Evolutionary conservation across 2,888 invertebrate species (phyloP), one percentile per base, ranked within the genome.

Genomic region (Apodemia hepburni): DNA sequence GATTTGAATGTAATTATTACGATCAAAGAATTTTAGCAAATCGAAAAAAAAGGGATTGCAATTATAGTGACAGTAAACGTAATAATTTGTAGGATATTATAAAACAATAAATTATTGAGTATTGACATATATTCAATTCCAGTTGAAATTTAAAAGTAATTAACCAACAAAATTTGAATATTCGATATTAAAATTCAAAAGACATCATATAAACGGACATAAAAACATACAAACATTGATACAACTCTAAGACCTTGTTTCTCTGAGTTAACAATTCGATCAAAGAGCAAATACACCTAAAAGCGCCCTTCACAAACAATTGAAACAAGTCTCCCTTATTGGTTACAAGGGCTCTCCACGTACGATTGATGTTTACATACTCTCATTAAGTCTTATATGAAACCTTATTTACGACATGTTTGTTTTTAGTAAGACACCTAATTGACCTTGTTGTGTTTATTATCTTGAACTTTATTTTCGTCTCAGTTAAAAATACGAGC

Each of bases 391-490:
- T 77, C 67, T 87, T 87, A 87, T 80, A 80, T 80, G 78, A 74
- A 74, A 72, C 75, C 79, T 86, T 82, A 89, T 89, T 91, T 89
- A 89, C 89, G 88, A 86, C 71, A 78, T 89, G 87, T 88, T 87
- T 87, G 84, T 75, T 72, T 74, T 77, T 73, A 75, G 77, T 77
- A 75, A 76, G 73, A 73, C 76, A 78, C 73, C 79, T 85, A 86
- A 88, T 89, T 87, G 84, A 81, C 71, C 66, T 57, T 57, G 27
- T 57, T 57, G 27, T 15, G 27, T 57, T 57, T 69, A 67, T 70
- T 63, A 15, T 8, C 47, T 58, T 33, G 45, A 27, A 54, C 22
- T 51, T 22, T 51, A 51, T 51, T 54, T 54, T 54, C 27, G 54
- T 54, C 12, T 42, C 42, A 42, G 42, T 38, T 42, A 15, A 45